Conservation (phyloP, 2,113 vertebrate species). For the Regulus satrapa region DNA sequence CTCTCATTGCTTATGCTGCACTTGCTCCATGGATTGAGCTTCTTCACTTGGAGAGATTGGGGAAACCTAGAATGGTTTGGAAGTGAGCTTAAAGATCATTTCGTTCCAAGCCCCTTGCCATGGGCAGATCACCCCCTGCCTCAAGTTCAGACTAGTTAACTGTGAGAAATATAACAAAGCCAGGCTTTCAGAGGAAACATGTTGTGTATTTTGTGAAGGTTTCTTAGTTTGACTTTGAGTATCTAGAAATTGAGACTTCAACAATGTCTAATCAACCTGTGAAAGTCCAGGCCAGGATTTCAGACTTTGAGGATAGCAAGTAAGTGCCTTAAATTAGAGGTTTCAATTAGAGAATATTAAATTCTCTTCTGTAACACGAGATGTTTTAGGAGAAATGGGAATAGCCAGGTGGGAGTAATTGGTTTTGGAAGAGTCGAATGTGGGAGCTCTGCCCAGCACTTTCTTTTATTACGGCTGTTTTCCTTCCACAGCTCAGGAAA, state of each 20-base stretch:
- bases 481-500: conserved; percentile 13
- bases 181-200: background rate
- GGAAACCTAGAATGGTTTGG: background rate
- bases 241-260: background rate
- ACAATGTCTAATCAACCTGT: background rate
- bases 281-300: conserved; percentile 16
- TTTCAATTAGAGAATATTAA: conserved; percentile 47
- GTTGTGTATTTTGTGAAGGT: background rate
- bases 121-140: background rate
- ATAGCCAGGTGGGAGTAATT: conserved; percentile 53
- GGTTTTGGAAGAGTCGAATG: background rate
- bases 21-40: background rate
- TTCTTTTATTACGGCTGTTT: conserved; percentile 13
- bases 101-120: background rate
- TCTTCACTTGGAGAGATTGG: background rate
- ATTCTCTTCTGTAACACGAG: conserved; percentile 30
- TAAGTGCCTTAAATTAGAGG: conserved; percentile 6
- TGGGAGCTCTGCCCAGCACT: conserved; percentile 18
- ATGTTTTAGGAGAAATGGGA: conserved; percentile 28
- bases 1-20: background rate
- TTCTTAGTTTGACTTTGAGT: background rate
- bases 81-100: background rate
- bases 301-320: background rate
- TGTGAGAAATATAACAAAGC: background rate
- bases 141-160: background rate